phyloP scores from a whole-genome alignment of 2,797 vertebrate species.

The Chrosomus eos region DNA sequence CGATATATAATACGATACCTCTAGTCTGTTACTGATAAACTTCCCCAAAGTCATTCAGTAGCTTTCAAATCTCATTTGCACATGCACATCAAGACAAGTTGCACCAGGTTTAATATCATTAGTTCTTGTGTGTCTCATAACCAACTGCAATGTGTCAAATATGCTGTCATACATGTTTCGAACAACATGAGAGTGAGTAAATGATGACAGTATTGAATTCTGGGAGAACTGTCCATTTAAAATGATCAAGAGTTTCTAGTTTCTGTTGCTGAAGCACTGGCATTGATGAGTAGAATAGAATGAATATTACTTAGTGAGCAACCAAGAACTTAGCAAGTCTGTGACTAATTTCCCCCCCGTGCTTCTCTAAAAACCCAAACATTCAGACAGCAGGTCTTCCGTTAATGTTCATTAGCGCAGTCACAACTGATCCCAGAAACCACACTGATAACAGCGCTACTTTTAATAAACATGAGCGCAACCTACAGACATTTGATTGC shows the following conservation, averaged over 20 bases:
- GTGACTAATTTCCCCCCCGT: slow-evolving; percentile 17
- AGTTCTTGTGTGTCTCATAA: background rate
- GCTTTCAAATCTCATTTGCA: background rate
- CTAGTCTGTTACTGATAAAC: background rate
- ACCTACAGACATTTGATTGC: slow-evolving; percentile 17
- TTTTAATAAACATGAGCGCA: slow-evolving; percentile 18
- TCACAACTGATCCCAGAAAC: slow-evolving; percentile 6
- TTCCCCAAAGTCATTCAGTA: background rate
- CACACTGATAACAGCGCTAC: slow-evolving; percentile 20
- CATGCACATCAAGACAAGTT: background rate
- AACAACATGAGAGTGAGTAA: background rate
- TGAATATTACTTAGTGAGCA: slow-evolving; percentile 22
- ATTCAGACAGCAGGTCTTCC: slow-evolving; percentile 22
- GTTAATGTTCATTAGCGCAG: slow-evolving; percentile 4
- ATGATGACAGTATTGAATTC: background rate
- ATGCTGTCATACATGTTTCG: background rate
- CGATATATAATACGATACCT: background rate
- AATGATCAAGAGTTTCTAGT: background rate
- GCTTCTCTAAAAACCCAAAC: slow-evolving; percentile 24
- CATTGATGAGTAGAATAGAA: background rate
- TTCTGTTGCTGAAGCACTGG: background rate
- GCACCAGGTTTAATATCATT: background rate
- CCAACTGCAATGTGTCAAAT: no score
- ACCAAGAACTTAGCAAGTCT: slow-evolving; percentile 11
- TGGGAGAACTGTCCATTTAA: background rate